Evolutionary conservation across 2,797 vertebrate genomes (phyloP), one percentile per base, ranked within the genome.

Genomic region (Pteropus rufus): DNA sequence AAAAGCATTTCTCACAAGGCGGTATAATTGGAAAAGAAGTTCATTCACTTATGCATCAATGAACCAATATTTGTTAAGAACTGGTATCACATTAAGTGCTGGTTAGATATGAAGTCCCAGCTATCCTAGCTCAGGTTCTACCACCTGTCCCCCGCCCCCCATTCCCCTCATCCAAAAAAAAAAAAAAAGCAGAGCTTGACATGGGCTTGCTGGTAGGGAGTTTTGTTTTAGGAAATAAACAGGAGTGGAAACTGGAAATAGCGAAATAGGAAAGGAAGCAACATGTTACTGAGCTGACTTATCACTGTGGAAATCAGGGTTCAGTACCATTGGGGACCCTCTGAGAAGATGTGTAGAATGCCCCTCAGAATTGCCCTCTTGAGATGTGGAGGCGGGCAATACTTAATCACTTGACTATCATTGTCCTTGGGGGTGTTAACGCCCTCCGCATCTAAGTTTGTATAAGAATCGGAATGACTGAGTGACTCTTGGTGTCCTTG

Each of bases 111-210:
- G 16, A 94, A 85, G 46, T 58, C 34, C 56, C 26, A 64, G 46
- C 21, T 49, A 18, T 46, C 21, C 58, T 62, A 79, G 29, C 64
- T 89, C 2, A 0, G 36, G 8, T 44, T 14, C 34, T n/a, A 10
- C 11, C 1, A 1, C 8, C 56, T 10, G 21, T 23, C 7, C 23
- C 2, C 9, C 2, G 9, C 2, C 26, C 10, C 24, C 0, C 1
- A 29, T 14, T 29, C 29, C 29, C 60, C 3, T 24, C 1, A 49
- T 11, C 12, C 1, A 58, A 58, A 56, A 24, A 56, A 49, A 58
- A 58, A 56, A 56, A 23, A 58, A 58, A 26, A 26, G 15, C 44
- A 84, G 41, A 83, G 26, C 69, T n/a, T 83, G 46, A n/a, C 19
- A 69, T 26, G 34, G 31, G 1, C 23, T 83, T 62, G 36, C 18